Conservation (phyloP, 2,113 vertebrate species). For the Camarhynchus parvulus region DNA sequence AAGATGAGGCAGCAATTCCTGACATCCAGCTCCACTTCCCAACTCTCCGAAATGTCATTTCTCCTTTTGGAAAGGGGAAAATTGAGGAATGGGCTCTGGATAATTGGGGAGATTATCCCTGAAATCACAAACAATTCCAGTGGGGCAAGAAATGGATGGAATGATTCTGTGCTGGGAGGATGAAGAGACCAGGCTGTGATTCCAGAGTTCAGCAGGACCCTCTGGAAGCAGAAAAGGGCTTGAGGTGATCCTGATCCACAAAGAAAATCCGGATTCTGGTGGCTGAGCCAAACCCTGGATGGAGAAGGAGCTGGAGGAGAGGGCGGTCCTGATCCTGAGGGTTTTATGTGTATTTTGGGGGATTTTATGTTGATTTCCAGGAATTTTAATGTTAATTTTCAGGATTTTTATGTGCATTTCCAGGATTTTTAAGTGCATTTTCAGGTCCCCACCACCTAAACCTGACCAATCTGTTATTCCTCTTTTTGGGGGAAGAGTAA, state of each 20-base stretch:
- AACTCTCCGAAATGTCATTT: accelerated
- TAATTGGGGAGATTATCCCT: not conserved
- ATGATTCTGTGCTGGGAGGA: not conserved
- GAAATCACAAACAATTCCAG: not conserved
- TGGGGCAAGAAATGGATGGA: not conserved
- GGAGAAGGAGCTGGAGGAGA: not conserved
- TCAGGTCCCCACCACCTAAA: not conserved
- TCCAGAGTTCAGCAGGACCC: not conserved
- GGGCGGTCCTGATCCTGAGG: not conserved
- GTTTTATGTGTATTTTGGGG: not conserved
- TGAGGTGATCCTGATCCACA: not conserved
- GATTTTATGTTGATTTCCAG: not conserved
- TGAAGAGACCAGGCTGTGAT: not conserved
- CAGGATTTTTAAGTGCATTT: not conserved
- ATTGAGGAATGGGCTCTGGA: not conserved
- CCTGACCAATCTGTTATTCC: not conserved
- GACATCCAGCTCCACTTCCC: not conserved
- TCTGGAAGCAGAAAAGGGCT: not conserved
- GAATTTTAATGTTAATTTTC: not conserved
- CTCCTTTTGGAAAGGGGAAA: not conserved
- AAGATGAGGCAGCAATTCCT: not conserved
- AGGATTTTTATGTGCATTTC: not conserved
- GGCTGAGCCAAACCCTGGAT: not conserved
- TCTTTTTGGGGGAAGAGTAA: not conserved
- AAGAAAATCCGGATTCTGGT: not conserved